Conservation (phyloP, 2,113 vertebrate species). For the Rissa tridactyla region DNA sequence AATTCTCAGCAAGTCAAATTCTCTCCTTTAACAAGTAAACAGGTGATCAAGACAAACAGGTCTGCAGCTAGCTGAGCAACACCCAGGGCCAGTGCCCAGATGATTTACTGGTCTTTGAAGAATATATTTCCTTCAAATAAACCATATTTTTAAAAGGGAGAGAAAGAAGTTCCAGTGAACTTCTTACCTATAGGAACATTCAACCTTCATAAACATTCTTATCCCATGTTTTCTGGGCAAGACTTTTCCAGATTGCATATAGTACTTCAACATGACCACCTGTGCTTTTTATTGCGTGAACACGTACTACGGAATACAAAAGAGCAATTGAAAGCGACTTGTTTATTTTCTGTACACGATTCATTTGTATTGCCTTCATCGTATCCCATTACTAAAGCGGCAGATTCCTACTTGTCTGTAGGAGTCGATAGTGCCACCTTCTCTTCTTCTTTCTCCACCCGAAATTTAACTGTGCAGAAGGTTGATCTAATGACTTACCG, state of each 20-base stretch:
- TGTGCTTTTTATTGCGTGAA: background rate
- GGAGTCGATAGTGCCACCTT: background rate
- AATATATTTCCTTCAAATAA: background rate
- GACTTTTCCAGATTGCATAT: background rate
- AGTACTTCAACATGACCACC: background rate
- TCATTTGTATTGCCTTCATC: background rate
- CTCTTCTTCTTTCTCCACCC: background rate
- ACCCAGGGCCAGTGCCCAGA: background rate
- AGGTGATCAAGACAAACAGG: background rate
- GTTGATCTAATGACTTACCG: background rate
- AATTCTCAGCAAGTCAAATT: background rate
- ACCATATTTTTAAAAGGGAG: background rate
- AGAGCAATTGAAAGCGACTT: background rate
- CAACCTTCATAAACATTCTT: background rate
- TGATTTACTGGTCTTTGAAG: background rate
- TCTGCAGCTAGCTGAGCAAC: background rate
- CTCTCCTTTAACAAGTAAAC: background rate
- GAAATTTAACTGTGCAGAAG: background rate
- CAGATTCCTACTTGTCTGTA: background rate
- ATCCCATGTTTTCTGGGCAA: background rate
- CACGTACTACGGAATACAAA: background rate
- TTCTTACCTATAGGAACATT: background rate
- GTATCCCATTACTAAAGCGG: background rate
- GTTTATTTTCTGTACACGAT: background rate
- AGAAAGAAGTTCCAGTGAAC: background rate